Evolutionary conservation across 2,113 vertebrate species (phyloP), one percentile per base, ranked within the genome.

Genomic region (Rhynchopsitta pachyrhyncha): DNA sequence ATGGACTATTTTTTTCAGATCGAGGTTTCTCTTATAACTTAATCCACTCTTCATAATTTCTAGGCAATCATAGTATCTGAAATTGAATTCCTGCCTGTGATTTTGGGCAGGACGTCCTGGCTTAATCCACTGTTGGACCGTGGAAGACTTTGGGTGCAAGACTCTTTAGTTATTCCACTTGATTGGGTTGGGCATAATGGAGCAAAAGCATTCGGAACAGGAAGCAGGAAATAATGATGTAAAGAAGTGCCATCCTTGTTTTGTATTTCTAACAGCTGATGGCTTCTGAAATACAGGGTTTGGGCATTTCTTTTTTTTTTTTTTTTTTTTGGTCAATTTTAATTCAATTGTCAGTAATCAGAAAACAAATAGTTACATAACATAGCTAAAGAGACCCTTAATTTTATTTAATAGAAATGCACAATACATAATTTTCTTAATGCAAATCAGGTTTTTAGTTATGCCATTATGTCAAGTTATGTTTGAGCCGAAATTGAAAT

Each of bases 161-260:
- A 22, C 4, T 6, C 1, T 35, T 62, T 19, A 49, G 12, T 23
- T 67, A 10, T 39, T 52, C n/a, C 7, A 5, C 20, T 68, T 49
- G 25, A 35, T 8, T 49, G n/a, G 20, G 9, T 59, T 39, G 66
- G 10, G 3, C 10, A 57, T 52, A 63, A 39, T 10, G 16, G 7
- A 67, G 11, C 2, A 70, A 14, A 82, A 79, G 15, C 4, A 50
- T 85, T 66, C 42, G 4, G 12, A 67, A 68, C 6, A 71, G 28
- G 17, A 86, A 83, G 37, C 20, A 68, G 16, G 2, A 52, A 9
- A 47, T 14, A 60, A 67, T 35, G 5, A 68, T 39, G 3, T 33
- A 77, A 80, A 25, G 18, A 76, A 0, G 0, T 35, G 17, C 33
- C 27, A 68, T 3, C 1, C 13, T 71, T 76, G 10, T 49, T 86